A percentile compares a stretch with the other conserved stretches of the same genome.
Conservation (phyloP, 2,797 vertebrate species). For the Acropternis orthonyx region DNA sequence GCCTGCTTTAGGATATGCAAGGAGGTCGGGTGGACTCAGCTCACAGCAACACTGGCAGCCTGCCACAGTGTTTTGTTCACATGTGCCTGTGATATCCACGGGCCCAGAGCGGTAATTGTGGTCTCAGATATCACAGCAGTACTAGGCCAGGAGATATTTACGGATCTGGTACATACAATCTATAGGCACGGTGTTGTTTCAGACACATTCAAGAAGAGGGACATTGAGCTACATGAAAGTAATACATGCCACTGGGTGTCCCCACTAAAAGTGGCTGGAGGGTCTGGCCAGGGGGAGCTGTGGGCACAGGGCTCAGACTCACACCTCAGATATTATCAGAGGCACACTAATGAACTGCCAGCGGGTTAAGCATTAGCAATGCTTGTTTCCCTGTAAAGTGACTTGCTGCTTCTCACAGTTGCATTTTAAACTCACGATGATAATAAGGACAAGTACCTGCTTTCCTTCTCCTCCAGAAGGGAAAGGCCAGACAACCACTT, state of each 20-base stretch:
- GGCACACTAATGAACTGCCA: background rate
- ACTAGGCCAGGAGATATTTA: background rate
- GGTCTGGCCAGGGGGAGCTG: background rate
- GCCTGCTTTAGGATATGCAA: background rate
- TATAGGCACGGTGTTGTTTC: background rate
- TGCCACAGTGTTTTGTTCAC: background rate
- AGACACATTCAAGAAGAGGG: background rate
- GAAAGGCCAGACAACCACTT: background rate
- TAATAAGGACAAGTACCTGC: background rate
- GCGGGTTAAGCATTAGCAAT: background rate
- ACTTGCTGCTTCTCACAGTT: background rate
- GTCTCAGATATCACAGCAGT: slow-evolving; percentile 37
- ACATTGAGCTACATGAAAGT: background rate
- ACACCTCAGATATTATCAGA: background rate
- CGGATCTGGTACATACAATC: background rate
- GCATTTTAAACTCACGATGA: background rate
- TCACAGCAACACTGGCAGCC: background rate
- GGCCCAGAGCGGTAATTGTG: background rate
- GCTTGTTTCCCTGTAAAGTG: background rate
- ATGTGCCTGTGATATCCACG: background rate
- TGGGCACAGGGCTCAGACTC: background rate
- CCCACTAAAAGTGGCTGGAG: background rate
- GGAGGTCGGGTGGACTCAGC: background rate
- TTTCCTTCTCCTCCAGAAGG: background rate
- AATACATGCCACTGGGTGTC: background rate